Percentiles rank a stretch among this genome's conserved stretches.
These are phyloP conservation scores for Physella acuta DNA, from an alignment of 1,140 invertebrate genomes.

Conservation along the genomic window DNA sequence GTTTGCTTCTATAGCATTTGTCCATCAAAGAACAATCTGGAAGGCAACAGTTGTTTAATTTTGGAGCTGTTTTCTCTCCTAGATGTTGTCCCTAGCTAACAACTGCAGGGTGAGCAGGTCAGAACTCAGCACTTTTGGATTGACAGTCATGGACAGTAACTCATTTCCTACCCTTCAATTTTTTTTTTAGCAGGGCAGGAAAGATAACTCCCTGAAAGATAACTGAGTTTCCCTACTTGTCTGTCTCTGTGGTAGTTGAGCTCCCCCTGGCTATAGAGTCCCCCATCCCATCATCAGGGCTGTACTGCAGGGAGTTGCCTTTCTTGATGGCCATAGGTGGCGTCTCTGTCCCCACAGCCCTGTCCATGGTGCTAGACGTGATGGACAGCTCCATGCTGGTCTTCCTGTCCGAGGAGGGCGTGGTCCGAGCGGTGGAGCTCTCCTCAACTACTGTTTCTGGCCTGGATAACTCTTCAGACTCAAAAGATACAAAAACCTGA, in stretches of 20 bases:
- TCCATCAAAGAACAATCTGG: too few relatives aligned
- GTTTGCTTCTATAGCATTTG: too few relatives aligned
- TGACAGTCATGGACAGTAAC: too few relatives aligned
- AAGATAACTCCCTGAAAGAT: too few relatives aligned
- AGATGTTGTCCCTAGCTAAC: too few relatives aligned
- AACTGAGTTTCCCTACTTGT: too few relatives aligned
- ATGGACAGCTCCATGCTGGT: constrained; percentile 45
- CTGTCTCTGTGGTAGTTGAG: constrained; percentile 31
- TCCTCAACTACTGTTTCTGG: constrained; percentile 58
- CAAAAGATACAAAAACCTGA: constrained; percentile 56
- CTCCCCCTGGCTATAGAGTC: constrained; percentile 50
- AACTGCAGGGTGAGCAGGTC: too few relatives aligned
- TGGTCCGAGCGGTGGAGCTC: constrained; percentile 52
- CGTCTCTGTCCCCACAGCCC: constrained; percentile 37
- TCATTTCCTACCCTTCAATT: too few relatives aligned
- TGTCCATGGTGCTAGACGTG: constrained; percentile 34
- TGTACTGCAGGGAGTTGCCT: constrained; percentile 34
- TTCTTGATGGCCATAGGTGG: constrained; percentile 23
- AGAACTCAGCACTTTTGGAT: too few relatives aligned
- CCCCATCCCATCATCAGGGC: constrained; percentile 55
- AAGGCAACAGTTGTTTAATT: too few relatives aligned
- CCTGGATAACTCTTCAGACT: constrained; percentile 55
- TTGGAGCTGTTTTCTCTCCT: too few relatives aligned
- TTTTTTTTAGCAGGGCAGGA: too few relatives aligned
- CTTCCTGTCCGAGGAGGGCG: constrained; percentile 52